phyloP scores from a whole-genome alignment of 2,113 vertebrate genomes.

The Poeciliopsis turrubarensis region DNA sequence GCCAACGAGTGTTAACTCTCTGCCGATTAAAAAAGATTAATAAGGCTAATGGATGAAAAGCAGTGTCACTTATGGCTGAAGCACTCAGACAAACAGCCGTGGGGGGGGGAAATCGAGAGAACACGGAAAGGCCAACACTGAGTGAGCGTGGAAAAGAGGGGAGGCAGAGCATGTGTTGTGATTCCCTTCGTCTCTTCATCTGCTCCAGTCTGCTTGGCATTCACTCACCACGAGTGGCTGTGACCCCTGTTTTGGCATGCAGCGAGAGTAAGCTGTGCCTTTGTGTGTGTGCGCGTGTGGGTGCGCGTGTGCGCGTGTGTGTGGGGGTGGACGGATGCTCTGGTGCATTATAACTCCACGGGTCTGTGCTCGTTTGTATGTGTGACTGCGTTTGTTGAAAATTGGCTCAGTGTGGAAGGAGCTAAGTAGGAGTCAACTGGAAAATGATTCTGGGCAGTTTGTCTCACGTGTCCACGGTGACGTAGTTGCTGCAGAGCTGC shows the following conservation, averaged over 20 bases:
- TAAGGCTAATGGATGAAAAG: constrained; percentile 71
- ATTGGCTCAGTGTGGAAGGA: constrained; percentile 44
- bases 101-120: constrained; percentile 2
- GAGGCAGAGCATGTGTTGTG: constrained; percentile 22
- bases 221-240: constrained; percentile 56
- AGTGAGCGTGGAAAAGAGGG: constrained; percentile 8
- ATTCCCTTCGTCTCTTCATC: constrained; percentile 60
- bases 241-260: constrained; percentile 66
- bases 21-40: constrained; percentile 72
- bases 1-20: constrained; percentile 62
- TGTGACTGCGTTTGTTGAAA: constrained; percentile 28
- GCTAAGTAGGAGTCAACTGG: constrained; percentile 52
- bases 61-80: constrained; percentile 48
- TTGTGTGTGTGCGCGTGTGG: constrained; percentile 26
- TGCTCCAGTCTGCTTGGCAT: constrained; percentile 63
- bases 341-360: constrained; percentile 13
- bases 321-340: constrained; percentile 9
- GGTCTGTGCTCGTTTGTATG: constrained; percentile 30
- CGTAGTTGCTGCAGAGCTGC: constrained; percentile 50
- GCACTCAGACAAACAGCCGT: constrained; percentile 47
- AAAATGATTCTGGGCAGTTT: constrained; percentile 53
- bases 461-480: constrained; percentile 48
- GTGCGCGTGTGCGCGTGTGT: constrained; percentile 13
- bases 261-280: constrained; percentile 41
- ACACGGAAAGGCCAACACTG: constrained; percentile 28